phyloP scores from a whole-genome alignment of 2,888 invertebrate species.

The Netelia virgata region DNA sequence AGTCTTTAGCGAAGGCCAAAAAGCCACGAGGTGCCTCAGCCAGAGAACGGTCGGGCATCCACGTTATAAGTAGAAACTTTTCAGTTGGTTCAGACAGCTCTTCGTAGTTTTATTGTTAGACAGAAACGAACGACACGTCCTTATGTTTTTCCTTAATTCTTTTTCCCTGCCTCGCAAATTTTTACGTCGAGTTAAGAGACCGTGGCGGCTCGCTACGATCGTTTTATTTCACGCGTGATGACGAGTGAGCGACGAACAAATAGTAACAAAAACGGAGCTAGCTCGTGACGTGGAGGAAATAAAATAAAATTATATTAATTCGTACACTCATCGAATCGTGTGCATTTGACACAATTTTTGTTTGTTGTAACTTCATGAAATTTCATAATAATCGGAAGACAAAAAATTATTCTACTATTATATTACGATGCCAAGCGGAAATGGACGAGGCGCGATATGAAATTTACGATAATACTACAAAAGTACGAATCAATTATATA shows the following conservation, averaged over 20 bases:
- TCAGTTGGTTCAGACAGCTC: slow-evolving; percentile 55
- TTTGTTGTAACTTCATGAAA: slow-evolving; percentile 84
- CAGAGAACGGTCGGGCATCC: slow-evolving; percentile 14
- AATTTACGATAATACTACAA: slow-evolving; percentile 69
- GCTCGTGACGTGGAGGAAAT: slow-evolving; percentile 59
- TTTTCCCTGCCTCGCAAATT: slow-evolving; percentile 14
- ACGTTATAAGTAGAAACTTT: slow-evolving; percentile 58
- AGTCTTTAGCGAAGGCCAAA: slow-evolving; percentile 47
- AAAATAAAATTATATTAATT: slow-evolving; percentile 12
- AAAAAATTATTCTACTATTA: slow-evolving; percentile 62
- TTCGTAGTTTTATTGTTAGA: slow-evolving; percentile 37
- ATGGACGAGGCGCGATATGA: slow-evolving; percentile 62
- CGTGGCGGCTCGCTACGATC: slow-evolving; percentile 45
- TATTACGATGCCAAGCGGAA: slow-evolving; percentile 56
- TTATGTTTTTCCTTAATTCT: slow-evolving; percentile 19
- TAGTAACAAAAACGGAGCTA: slow-evolving; percentile 52
- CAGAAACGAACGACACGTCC: slow-evolving; percentile 46
- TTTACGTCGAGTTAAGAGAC: slow-evolving; percentile 39
- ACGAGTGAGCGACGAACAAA: neutral
- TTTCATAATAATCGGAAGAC: slow-evolving; percentile 81
- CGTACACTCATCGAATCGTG: slow-evolving; percentile 47
- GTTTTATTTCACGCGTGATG: slow-evolving; percentile 8
- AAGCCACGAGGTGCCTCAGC: slow-evolving; percentile 1
- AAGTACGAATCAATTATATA: slow-evolving; percentile 69
- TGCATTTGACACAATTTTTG: slow-evolving; percentile 63